Evolutionary conservation across 1,140 invertebrate genomes (phyloP).

Genomic region (Babylonia areolata): DNA sequence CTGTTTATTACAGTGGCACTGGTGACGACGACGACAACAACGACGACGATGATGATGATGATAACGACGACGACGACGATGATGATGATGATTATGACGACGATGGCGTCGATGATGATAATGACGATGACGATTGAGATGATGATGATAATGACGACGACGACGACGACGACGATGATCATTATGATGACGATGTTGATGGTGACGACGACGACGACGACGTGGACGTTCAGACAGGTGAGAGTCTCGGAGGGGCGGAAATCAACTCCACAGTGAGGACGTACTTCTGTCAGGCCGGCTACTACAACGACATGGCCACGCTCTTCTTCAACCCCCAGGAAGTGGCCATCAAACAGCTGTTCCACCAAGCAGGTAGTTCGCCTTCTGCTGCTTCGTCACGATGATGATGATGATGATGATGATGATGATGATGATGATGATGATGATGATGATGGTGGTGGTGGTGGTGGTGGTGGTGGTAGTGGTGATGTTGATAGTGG

Average conservation of each 20-base stretch:
- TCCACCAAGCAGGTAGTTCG: slow-evolving; percentile 84
- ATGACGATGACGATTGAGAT: background rate
- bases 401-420: background rate
- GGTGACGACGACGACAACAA: background rate
- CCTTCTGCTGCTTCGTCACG: background rate
- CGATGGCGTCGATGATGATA: background rate
- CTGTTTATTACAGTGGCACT: background rate
- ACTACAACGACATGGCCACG: slow-evolving; percentile 93
- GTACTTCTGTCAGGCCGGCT: slow-evolving; percentile 89
- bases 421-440: background rate
- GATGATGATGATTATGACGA: background rate
- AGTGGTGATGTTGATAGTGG: background rate
- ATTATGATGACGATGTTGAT: background rate
- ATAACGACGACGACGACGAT: background rate
- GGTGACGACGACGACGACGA: background rate
- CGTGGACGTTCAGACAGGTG: background rate
- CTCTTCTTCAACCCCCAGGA: slow-evolving; percentile 99
- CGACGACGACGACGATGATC: background rate
- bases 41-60: background rate
- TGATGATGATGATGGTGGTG: background rate
- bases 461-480: background rate
- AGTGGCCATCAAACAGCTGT: slow-evolving; percentile 91
- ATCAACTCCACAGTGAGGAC: slow-evolving; percentile 55
- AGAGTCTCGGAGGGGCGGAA: too few species aligned
- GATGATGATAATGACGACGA: background rate